A percentile compares a stretch with the other conserved stretches of the same genome.
Conservation (phyloP, 1,140 invertebrate species). For the Lepidurus couesii region DNA sequence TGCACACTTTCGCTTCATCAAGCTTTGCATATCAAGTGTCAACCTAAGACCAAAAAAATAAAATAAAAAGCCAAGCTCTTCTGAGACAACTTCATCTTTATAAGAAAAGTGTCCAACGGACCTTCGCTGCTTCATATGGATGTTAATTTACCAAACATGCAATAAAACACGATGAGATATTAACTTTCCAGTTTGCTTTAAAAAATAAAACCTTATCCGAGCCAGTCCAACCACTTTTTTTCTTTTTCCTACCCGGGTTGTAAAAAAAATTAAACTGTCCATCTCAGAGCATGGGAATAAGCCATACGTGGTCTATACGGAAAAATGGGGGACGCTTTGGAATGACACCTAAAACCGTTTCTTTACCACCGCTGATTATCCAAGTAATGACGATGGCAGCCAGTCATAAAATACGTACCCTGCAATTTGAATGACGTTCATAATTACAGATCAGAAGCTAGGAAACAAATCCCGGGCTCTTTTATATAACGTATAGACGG, state of each 20-base stretch:
- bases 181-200: not conserved
- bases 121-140: not conserved
- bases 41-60: not conserved
- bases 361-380: constrained; percentile 19
- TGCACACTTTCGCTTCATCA: constrained; percentile 8
- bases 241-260: not conserved
- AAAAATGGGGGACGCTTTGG: not conserved
- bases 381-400: not conserved
- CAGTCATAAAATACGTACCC: constrained; percentile 18
- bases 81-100: not conserved
- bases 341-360: not conserved
- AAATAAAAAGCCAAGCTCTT: not conserved
- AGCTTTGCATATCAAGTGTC: not conserved
- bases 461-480: not conserved
- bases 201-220: not conserved
- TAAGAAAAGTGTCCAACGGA: not conserved
- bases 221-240: not conserved
- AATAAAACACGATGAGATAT: constrained; percentile 11
- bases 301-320: not conserved
- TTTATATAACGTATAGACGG: not conserved
- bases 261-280: constrained; percentile 5
- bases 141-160: not conserved
- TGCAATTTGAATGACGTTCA: not conserved
- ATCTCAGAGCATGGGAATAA: not conserved
- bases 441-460: not conserved